Evolutionary conservation across 2,888 invertebrate genomes (phyloP).

Genomic region (Listrodromus nycthemerus): DNA sequence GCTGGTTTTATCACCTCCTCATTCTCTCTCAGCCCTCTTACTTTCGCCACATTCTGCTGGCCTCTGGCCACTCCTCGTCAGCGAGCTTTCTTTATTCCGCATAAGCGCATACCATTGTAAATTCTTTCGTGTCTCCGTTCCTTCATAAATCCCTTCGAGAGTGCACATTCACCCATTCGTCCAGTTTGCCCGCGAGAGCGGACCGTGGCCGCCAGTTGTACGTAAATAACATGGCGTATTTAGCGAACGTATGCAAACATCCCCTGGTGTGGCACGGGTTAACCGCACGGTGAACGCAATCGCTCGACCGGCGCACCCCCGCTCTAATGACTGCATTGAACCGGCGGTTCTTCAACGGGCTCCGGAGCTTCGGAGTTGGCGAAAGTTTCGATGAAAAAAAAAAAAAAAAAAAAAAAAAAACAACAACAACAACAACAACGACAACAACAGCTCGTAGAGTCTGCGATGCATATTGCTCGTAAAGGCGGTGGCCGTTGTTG

Average conservation of each 20-base stretch:
- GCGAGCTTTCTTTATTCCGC: constrained; percentile 34
- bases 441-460: constrained; percentile 28
- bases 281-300: constrained; percentile 58
- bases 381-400: constrained; percentile 24
- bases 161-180: constrained; percentile 27
- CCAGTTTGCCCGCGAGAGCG: constrained; percentile 32
- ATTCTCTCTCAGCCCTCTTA: constrained; percentile 11
- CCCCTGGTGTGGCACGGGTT: constrained; percentile 49
- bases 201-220: constrained; percentile 55
- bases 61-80: constrained; percentile 58
- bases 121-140: neutral
- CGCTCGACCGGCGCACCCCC: constrained; percentile 2
- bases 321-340: constrained; percentile 22
- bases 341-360: neutral
- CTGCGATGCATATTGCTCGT: constrained; percentile 47
- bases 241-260: constrained; percentile 65
- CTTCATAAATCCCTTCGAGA: neutral
- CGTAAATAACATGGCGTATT: constrained; percentile 65
- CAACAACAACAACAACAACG: no score
- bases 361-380: neutral
- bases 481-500: constrained; percentile 50
- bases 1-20: constrained; percentile 71
- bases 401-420: constrained; percentile 39
- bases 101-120: constrained; percentile 32
- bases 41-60: constrained; percentile 53